Evolutionary conservation across 2,113 vertebrate species (phyloP).

Genomic region (Panthera uncia): DNA sequence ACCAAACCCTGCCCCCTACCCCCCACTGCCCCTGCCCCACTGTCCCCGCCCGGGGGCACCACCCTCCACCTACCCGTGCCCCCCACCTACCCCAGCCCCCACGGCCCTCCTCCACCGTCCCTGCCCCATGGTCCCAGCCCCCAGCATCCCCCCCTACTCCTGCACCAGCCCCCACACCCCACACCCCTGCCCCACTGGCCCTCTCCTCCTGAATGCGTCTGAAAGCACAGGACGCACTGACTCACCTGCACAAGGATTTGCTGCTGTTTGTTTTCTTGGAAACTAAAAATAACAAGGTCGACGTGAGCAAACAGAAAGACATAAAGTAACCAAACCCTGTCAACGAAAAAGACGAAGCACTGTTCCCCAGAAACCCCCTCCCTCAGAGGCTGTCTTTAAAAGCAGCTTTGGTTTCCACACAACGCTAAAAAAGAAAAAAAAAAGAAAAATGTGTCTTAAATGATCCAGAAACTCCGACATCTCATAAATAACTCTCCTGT

Average conservation of each 20-base stretch:
- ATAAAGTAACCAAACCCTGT: constrained; percentile 74
- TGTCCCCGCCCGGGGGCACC: too few relatives aligned
- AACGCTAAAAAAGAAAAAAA: constrained; percentile 12
- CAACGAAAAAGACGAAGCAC: constrained; percentile 72
- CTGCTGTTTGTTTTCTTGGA: constrained; percentile 66
- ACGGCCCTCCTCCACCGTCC: not conserved
- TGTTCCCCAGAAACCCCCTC: constrained; percentile 68
- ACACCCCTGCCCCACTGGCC: constrained; percentile 75
- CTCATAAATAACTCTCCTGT: not conserved
- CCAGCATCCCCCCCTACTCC: not conserved
- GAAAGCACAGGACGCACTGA: constrained; percentile 72
- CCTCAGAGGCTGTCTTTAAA: constrained; percentile 59
- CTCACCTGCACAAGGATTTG: constrained; percentile 71
- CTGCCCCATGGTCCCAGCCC: not conserved
- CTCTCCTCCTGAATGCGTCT: constrained; percentile 50
- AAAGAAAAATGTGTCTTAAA: not conserved
- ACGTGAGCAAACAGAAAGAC: constrained; percentile 77
- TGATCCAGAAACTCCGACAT: not conserved
- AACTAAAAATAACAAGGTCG: constrained; percentile 77
- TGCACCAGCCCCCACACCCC: constrained; percentile 45
- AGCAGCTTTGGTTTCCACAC: constrained; percentile 17
- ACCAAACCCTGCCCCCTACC: not conserved
- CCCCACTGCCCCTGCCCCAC: not conserved
- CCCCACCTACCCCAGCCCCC: not conserved
- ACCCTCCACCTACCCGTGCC: not conserved